A percentile compares a stretch with the other conserved stretches of the same genome.
These are phyloP conservation scores for Pilophorus perplexus DNA, from an alignment of 2,888 invertebrate species.

Conservation along the genomic window DNA sequence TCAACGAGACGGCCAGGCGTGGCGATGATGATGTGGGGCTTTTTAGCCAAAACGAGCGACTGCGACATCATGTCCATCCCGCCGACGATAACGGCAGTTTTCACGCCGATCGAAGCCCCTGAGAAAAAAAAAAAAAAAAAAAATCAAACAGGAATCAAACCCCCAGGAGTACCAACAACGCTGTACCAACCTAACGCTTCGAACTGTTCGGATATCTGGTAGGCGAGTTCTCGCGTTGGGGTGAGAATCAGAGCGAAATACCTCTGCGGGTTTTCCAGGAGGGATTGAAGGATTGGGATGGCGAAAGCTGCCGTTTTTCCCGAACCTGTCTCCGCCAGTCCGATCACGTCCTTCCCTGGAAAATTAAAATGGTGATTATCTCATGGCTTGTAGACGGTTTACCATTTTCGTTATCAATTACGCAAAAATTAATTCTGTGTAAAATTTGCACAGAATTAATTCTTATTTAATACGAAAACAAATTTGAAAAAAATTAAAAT, in stretches of 20 bases:
- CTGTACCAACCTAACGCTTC: constrained; percentile 66
- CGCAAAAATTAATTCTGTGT: no score
- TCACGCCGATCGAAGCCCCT: constrained; percentile 85
- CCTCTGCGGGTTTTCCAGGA: constrained; percentile 87
- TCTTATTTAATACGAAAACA: no score
- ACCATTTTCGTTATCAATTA: no score
- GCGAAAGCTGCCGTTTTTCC: constrained; percentile 99
- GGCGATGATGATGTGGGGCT: constrained; percentile 95
- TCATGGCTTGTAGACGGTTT: no score
- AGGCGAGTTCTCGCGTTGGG: constrained; percentile 95
- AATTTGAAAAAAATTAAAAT: no score
- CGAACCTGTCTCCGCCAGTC: constrained; percentile 81
- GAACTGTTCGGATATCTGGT: constrained; percentile 98
- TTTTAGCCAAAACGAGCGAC: constrained; percentile 83
- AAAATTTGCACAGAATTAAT: no score
- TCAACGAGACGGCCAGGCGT: constrained; percentile 95
- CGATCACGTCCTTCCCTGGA: constrained; percentile 74
- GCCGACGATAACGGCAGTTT: constrained; percentile 94
- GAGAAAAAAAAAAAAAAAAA: not conserved
- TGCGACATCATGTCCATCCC: constrained; percentile 99
- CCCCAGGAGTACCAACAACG: no score
- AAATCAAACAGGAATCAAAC: not conserved
- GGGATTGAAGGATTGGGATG: constrained; percentile 86
- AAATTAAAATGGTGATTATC: not conserved
- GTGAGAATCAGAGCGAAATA: constrained; percentile 91